Conservation (phyloP, 2,888 invertebrate species). For the Chrysodeixis includens region DNA sequence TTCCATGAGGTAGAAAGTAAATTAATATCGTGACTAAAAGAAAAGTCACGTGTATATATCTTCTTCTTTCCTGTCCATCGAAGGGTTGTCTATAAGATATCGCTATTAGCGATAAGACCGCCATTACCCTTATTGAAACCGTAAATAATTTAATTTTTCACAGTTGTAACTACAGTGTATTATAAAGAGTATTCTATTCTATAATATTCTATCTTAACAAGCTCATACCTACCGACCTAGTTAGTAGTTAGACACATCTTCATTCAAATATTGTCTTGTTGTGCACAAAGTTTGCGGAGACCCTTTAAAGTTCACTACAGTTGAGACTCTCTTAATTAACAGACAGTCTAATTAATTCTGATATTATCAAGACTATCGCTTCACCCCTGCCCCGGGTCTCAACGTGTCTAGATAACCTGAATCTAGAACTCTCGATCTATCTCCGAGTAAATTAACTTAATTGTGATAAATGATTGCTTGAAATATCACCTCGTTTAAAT, state of each 20-base stretch:
- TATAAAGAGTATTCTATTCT: no score
- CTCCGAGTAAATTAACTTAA: background rate
- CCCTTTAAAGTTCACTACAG: background rate
- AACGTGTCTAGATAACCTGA: conserved; percentile 3
- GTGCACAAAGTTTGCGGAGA: background rate
- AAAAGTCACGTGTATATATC: no score
- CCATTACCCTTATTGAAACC: no score
- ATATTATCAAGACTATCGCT: background rate
- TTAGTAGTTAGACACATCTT: background rate
- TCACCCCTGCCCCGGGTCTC: background rate
- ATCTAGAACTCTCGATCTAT: background rate
- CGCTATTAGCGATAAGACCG: no score
- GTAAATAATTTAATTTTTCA: no score
- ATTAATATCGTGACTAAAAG: no score
- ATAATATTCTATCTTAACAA: no score
- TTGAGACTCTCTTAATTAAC: conserved; percentile 1
- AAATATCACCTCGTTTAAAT: background rate
- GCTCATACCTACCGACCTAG: background rate
- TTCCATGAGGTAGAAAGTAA: no score
- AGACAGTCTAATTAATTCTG: conserved; percentile 1
- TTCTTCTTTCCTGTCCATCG: no score
- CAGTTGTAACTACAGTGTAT: no score
- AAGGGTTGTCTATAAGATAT: no score
- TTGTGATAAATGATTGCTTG: background rate
- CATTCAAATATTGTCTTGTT: background rate